phyloP scores from a whole-genome alignment of 2,888 invertebrate genomes.

The Ferrisia virgata region DNA sequence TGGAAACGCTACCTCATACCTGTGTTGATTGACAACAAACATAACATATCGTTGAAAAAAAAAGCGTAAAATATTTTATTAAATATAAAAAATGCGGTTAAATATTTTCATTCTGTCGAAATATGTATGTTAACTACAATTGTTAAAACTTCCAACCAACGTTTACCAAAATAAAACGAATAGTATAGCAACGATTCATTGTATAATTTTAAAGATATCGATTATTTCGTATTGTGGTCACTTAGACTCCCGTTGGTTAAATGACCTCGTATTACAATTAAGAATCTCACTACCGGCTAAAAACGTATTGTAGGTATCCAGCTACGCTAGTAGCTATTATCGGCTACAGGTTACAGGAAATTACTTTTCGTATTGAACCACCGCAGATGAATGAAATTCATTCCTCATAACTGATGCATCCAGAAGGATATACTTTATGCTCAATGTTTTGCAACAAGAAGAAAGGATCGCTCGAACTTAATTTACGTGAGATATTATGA shows the following conservation, averaged over 20 bases:
- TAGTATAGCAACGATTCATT: background rate
- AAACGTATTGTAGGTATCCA: background rate
- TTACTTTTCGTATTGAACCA: too few species aligned
- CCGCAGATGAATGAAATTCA: too few species aligned
- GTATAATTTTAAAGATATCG: background rate
- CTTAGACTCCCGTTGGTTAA: slow-evolving; percentile 6
- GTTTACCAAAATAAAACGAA: background rate
- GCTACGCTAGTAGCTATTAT: too few species aligned
- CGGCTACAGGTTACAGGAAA: too few species aligned
- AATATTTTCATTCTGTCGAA: background rate
- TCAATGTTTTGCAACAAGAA: too few species aligned
- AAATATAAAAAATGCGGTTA: slow-evolving; percentile 25
- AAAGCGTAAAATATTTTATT: slow-evolving; percentile 24
- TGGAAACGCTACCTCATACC: slow-evolving; percentile 12
- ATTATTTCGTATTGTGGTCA: slow-evolving; percentile 18
- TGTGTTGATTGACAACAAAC: slow-evolving; percentile 4
- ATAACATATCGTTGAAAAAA: background rate
- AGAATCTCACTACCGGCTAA: background rate
- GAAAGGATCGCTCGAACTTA: too few species aligned
- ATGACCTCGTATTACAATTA: slow-evolving; percentile 24
- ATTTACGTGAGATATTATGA: too few species aligned
- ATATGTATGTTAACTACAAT: background rate
- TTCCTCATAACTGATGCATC: too few species aligned
- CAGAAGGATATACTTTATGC: too few species aligned
- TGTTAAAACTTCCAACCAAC: background rate